Percentiles rank a stretch among this genome's conserved stretches.
Evolutionary conservation across 2,113 vertebrate species (phyloP).

Genomic region (Mobula birostris): DNA sequence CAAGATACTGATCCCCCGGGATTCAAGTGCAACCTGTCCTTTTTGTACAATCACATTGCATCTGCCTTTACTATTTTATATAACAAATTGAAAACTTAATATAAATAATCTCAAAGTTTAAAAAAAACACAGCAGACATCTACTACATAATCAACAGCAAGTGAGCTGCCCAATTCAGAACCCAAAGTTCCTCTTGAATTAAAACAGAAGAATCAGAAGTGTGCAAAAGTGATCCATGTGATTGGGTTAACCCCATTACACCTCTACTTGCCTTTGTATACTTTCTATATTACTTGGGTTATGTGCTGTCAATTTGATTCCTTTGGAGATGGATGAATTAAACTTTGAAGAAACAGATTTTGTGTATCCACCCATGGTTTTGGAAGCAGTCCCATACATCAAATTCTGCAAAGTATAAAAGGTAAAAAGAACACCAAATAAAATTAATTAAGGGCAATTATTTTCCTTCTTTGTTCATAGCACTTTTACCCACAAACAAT

Average conservation of each 20-base stretch:
- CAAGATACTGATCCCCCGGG: too few species aligned
- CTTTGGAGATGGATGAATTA: background rate
- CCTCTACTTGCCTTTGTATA: conserved; percentile 11
- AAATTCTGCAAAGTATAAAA: conserved; percentile 20
- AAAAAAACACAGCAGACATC: too few species aligned
- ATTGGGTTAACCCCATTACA: background rate
- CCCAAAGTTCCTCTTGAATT: background rate
- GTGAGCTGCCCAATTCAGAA: background rate
- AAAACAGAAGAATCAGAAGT: background rate
- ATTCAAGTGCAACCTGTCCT: too few species aligned
- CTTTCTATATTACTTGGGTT: too few species aligned
- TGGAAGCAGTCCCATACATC: background rate
- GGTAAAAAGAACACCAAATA: background rate
- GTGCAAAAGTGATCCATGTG: background rate
- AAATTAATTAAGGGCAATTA: background rate
- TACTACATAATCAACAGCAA: too few species aligned
- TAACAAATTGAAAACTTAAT: background rate
- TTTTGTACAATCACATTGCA: background rate
- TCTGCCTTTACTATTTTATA: background rate
- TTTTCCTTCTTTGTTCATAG: background rate
- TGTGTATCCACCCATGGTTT: background rate
- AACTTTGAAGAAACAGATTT: background rate
- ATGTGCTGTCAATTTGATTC: background rate
- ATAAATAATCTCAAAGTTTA: background rate
- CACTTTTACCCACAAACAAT: background rate